phyloP scores from a whole-genome alignment of 2,797 vertebrate species.

The Adrianichthys oophorus region DNA sequence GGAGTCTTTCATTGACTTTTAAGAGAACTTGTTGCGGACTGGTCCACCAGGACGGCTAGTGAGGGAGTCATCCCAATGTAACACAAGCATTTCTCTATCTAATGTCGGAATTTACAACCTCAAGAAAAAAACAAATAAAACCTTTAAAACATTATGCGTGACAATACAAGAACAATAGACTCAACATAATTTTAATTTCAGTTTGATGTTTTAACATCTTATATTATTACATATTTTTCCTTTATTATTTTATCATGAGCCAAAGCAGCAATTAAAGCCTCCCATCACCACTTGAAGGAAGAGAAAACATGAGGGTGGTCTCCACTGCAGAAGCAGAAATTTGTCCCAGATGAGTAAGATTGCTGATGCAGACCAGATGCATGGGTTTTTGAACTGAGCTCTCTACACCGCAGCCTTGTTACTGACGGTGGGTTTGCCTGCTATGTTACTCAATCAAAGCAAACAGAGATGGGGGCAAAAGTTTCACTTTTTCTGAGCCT shows the following conservation, averaged over 20 bases:
- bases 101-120: constrained; percentile 17
- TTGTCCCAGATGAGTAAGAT: constrained; percentile 48
- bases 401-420: constrained; percentile 32
- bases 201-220: not conserved
- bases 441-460: constrained; percentile 51
- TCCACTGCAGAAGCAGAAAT: constrained; percentile 20
- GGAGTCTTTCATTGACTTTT: constrained; percentile 32
- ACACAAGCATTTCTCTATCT: constrained; percentile 6
- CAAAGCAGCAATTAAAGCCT: constrained; percentile 61
- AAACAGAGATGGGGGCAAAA: constrained; percentile 28
- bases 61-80: constrained; percentile 3
- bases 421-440: constrained; percentile 27
- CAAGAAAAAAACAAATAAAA: not conserved
- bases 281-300: constrained; percentile 51
- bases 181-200: constrained; percentile 12
- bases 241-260: constrained; percentile 44
- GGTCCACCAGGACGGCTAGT: constrained; percentile 14
- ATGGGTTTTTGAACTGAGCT: constrained; percentile 26
- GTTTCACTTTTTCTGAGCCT: constrained; percentile 49
- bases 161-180: too few relatives aligned
- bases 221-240: constrained; percentile 11
- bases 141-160: too few relatives aligned
- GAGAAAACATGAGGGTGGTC: constrained; percentile 56
- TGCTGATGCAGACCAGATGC: constrained; percentile 64
- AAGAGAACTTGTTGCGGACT: constrained; percentile 29